Conservation (phyloP, 2,113 vertebrate species). For the Nestor notabilis region DNA sequence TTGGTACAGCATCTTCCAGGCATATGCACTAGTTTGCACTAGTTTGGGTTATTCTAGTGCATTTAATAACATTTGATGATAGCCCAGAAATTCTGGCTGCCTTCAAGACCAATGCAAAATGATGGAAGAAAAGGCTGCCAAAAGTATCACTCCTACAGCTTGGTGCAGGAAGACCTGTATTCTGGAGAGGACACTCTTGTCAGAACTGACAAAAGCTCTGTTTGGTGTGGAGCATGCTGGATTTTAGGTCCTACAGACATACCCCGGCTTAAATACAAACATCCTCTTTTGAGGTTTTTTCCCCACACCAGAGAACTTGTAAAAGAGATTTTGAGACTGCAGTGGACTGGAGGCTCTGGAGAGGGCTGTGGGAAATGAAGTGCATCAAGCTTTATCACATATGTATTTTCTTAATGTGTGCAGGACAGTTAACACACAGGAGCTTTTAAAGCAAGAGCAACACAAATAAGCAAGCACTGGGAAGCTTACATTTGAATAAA, state of each 20-base stretch:
- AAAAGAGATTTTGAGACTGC: not conserved
- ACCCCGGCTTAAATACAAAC: not conserved
- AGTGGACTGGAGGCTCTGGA: not conserved
- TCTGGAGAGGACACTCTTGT: not conserved
- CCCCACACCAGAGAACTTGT: not conserved
- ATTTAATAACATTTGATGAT: not conserved
- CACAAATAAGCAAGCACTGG: not conserved
- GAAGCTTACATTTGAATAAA: not conserved
- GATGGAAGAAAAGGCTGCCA: not conserved
- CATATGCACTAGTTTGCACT: not conserved
- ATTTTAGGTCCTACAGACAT: not conserved
- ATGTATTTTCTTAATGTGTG: not conserved
- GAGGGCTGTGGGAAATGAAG: not conserved
- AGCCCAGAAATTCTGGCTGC: not conserved
- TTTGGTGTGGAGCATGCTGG: not conserved
- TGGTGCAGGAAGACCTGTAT: not conserved
- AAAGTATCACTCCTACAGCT: not conserved
- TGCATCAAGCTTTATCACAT: not conserved
- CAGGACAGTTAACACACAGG: not conserved
- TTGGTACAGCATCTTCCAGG: not conserved
- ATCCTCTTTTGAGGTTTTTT: not conserved
- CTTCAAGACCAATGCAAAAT: not conserved
- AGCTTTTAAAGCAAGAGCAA: not conserved
- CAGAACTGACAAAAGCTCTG: rapidly evolving
- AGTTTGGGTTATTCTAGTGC: not conserved